These are phyloP conservation scores for Drosophila neoperkinsi DNA, from an alignment of 2,888 invertebrate genomes.

Conservation along the genomic window DNA sequence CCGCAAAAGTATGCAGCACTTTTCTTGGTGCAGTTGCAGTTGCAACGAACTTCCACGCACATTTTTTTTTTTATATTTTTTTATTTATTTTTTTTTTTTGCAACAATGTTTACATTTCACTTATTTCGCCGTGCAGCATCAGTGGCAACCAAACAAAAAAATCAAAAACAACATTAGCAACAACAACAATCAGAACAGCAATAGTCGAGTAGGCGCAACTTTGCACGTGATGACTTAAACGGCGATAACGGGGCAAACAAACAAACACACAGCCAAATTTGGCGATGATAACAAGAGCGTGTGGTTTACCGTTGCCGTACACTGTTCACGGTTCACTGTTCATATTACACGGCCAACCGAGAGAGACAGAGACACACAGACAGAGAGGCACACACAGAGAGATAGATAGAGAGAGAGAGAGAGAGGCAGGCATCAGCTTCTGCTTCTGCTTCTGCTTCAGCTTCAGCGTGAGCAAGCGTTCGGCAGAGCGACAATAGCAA, in stretches of 20 bases:
- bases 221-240: slow-evolving; percentile 1
- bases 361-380: not conserved
- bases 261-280: slow-evolving; percentile 9
- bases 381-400: not conserved
- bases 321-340: slow-evolving; percentile 33
- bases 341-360: slow-evolving; percentile 19
- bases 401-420: not conserved
- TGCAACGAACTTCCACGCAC: slow-evolving; percentile 6
- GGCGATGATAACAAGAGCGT: slow-evolving; percentile 28
- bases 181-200: not conserved
- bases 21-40: not conserved
- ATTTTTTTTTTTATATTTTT: not conserved
- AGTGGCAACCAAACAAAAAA: slow-evolving; percentile 16
- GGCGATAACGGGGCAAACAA: slow-evolving; percentile 6
- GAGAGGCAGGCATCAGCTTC: slow-evolving; percentile 4
- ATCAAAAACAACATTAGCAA: slow-evolving; percentile 8
- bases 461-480: not conserved
- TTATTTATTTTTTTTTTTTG: slow-evolving; percentile 4
- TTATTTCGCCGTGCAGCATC: slow-evolving; percentile 11
- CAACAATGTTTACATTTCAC: slow-evolving; percentile 56
- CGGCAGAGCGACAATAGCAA: slow-evolving; percentile 4
- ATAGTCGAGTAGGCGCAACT: slow-evolving; percentile 5
- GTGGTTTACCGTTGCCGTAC: slow-evolving; percentile 7
- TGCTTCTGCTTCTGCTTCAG: not conserved
- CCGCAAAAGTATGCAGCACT: slow-evolving; percentile 12